Evolutionary conservation across 2,888 invertebrate genomes (phyloP).

Genomic region (Eupithecia inturbata): DNA sequence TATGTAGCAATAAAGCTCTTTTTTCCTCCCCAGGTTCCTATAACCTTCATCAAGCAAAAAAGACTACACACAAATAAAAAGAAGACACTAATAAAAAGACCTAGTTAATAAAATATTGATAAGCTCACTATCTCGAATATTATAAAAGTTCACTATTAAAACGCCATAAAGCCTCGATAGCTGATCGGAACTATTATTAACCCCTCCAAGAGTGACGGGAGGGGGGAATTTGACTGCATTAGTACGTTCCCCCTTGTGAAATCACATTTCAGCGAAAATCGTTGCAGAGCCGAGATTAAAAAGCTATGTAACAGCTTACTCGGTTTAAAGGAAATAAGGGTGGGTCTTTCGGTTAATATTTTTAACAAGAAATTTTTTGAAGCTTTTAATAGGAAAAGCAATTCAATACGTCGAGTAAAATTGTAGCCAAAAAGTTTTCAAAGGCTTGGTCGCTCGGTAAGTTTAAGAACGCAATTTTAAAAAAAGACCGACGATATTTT

Average conservation of each 20-base stretch:
- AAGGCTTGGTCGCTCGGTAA: neutral
- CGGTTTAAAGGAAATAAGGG: neutral
- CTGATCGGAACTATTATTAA: neutral
- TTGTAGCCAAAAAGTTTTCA: neutral
- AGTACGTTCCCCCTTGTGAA: neutral
- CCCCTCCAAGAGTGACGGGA: neutral
- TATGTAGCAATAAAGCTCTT: no score
- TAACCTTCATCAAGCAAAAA: no score
- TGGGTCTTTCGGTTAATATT: neutral
- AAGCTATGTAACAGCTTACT: conserved; percentile 10
- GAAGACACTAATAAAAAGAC: no score
- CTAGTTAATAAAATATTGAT: neutral
- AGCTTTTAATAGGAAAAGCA: neutral
- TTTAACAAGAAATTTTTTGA: neutral
- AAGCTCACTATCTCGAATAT: neutral
- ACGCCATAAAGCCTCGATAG: neutral
- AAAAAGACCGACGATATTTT: no score
- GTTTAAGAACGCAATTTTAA: neutral
- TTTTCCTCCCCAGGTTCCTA: no score
- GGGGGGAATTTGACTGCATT: neutral
- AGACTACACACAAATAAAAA: no score
- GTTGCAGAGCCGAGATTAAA: conserved; percentile 15
- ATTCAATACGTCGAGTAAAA: neutral
- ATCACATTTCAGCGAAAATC: conserved; percentile 13
- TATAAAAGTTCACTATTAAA: neutral